Evolutionary conservation across 2,888 invertebrate genomes (phyloP).

Genomic region (Ptilodon capucinus): DNA sequence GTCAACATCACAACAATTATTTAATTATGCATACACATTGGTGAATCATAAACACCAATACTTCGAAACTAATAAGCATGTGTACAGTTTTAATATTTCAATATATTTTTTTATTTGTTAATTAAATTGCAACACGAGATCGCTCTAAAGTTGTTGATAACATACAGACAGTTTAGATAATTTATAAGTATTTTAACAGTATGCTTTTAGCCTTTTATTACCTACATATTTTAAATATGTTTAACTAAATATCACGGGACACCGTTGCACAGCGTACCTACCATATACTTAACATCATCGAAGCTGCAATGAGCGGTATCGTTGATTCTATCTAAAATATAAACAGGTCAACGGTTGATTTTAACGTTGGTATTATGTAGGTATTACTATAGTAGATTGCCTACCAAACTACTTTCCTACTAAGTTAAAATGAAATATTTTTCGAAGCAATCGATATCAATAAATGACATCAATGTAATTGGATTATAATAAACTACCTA

Average conservation of each 20-base stretch:
- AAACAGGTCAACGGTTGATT: not conserved
- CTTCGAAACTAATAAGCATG: too few relatives aligned
- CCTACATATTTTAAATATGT: not conserved
- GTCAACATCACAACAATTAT: too few relatives aligned
- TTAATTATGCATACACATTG: too few relatives aligned
- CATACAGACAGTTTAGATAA: too few relatives aligned
- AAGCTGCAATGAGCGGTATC: not conserved
- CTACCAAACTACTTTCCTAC: too few relatives aligned
- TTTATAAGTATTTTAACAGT: not conserved
- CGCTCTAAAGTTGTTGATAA: not conserved
- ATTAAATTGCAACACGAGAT: not conserved
- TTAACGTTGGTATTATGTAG: not conserved
- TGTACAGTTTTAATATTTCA: too few relatives aligned
- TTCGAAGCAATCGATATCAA: constrained; percentile 6
- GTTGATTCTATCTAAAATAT: not conserved
- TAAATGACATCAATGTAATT: constrained; percentile 11
- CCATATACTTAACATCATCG: not conserved
- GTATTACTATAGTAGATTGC: too few relatives aligned
- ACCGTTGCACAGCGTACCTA: not conserved
- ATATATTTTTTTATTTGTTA: too few relatives aligned
- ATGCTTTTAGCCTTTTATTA: not conserved
- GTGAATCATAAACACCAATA: too few relatives aligned
- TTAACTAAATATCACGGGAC: constrained; percentile 1
- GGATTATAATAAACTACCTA: constrained; percentile 17
- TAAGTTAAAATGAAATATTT: too few relatives aligned